Conservation (phyloP, 2,888 invertebrate species). For the Mythimna pallens region DNA sequence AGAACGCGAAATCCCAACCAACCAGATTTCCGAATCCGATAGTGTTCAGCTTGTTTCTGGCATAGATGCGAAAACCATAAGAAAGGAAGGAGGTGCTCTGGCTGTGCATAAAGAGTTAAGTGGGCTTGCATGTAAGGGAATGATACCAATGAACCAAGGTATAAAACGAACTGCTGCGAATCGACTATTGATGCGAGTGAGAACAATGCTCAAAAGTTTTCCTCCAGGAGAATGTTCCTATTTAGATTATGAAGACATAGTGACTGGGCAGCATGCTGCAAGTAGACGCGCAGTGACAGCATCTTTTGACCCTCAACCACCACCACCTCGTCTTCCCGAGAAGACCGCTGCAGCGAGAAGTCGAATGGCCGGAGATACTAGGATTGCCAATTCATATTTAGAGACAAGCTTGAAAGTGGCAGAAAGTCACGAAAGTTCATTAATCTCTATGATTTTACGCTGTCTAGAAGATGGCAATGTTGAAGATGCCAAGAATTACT, state of each 20-base stretch:
- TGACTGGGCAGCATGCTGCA: conserved; percentile 83
- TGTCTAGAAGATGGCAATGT: conserved; percentile 79
- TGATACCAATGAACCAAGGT: conserved; percentile 82
- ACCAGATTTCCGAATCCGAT: conserved; percentile 73
- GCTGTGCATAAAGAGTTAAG: conserved; percentile 85
- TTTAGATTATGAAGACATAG: conserved; percentile 82
- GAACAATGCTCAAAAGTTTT: conserved; percentile 84
- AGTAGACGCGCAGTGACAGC: conserved; percentile 83
- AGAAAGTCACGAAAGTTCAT: conserved; percentile 74
- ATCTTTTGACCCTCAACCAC: conserved; percentile 84
- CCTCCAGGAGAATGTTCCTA: conserved; percentile 77
- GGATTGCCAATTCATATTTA: conserved; percentile 75
- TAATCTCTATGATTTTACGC: conserved; percentile 78
- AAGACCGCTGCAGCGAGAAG: conserved; percentile 77
- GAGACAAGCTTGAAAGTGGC: conserved; percentile 72
- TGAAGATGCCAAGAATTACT: conserved; percentile 74
- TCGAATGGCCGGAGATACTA: conserved; percentile 77
- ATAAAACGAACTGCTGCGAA: conserved; percentile 86
- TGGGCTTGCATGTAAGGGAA: conserved; percentile 77
- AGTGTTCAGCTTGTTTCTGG: conserved; percentile 71
- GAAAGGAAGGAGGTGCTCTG: conserved; percentile 83
- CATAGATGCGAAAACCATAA: conserved; percentile 79
- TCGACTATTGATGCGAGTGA: conserved; percentile 79
- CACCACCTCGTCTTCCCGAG: conserved; percentile 68
- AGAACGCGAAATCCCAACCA: conserved; percentile 60